Conservation (phyloP, 2,797 vertebrate species). For the Crenichthys baileyi region DNA sequence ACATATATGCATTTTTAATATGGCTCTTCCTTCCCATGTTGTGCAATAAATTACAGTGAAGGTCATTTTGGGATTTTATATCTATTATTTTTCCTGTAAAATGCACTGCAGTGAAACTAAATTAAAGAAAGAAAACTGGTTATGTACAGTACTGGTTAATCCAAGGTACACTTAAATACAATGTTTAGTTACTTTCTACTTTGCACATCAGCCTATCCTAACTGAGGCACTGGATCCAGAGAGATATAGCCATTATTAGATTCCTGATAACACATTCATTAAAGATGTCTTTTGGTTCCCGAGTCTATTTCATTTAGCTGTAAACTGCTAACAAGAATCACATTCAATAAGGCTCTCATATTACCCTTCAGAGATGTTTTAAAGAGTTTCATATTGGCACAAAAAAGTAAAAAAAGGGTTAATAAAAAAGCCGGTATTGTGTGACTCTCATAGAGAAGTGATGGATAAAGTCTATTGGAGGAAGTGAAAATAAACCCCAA, state of each 20-base stretch:
- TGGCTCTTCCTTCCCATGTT: not conserved
- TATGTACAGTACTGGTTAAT: not conserved
- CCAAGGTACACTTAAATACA: not conserved
- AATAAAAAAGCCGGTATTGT: slow-evolving; percentile 59
- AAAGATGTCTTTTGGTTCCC: slow-evolving; percentile 56
- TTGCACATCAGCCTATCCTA: not conserved
- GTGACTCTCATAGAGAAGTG: slow-evolving; percentile 64
- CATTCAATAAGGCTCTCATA: slow-evolving; percentile 67
- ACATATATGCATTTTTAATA: no score
- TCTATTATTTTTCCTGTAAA: not conserved
- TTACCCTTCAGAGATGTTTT: slow-evolving; percentile 64
- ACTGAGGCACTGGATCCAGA: slow-evolving; percentile 30
- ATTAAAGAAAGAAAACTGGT: not conserved
- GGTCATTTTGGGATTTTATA: not conserved
- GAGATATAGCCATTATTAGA: slow-evolving; percentile 45
- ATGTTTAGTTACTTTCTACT: not conserved
- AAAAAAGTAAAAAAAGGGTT: slow-evolving; percentile 62
- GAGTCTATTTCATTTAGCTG: slow-evolving; percentile 68
- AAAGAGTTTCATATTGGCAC: slow-evolving; percentile 55
- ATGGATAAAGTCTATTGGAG: slow-evolving; percentile 66
- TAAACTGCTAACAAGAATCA: slow-evolving; percentile 56
- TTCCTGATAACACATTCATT: slow-evolving; percentile 50
- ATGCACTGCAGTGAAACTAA: not conserved
- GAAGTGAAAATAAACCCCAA: slow-evolving; percentile 65
- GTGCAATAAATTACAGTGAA: not conserved